phyloP scores from a whole-genome alignment of 2,113 vertebrate species.

The Oryzias curvinotus region DNA sequence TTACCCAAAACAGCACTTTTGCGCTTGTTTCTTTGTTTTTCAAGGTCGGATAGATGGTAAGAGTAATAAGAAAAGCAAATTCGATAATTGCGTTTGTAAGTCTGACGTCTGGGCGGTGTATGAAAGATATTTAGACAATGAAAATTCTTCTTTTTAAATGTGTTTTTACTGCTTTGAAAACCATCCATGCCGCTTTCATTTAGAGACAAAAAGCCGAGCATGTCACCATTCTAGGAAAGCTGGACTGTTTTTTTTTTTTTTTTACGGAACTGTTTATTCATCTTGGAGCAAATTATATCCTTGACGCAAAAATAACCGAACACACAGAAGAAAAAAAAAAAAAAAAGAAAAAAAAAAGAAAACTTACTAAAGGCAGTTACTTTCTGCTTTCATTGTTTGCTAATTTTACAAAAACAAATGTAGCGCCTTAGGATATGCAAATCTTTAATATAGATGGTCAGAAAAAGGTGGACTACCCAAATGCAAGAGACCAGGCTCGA shows the following conservation, averaged over 20 bases:
- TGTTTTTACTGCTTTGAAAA: constrained; percentile 42
- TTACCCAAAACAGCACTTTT: constrained; percentile 38
- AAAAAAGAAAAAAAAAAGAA: background rate
- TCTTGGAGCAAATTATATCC: background rate
- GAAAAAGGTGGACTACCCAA: too few relatives aligned
- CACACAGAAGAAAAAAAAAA: background rate
- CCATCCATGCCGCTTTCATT: constrained; percentile 21
- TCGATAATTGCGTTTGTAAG: constrained; percentile 35
- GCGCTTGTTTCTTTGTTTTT: constrained; percentile 41
- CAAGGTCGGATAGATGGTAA: constrained; percentile 29
- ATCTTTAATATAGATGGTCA: too few relatives aligned
- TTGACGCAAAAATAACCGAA: background rate
- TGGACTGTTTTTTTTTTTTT: background rate
- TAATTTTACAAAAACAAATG: too few relatives aligned
- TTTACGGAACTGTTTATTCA: background rate
- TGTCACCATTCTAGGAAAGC: background rate
- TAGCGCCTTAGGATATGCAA: too few relatives aligned
- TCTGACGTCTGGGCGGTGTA: constrained; percentile 22
- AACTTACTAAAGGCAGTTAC: too few relatives aligned
- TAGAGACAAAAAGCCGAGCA: constrained; percentile 12
- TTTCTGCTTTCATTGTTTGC: too few relatives aligned
- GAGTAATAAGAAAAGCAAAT: constrained; percentile 25
- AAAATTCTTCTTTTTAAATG: constrained; percentile 57
- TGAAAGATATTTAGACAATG: constrained; percentile 41
- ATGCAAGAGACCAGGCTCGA: too few relatives aligned